These are phyloP conservation scores for Boulengeromyrus knoepffleri DNA, from an alignment of 2,113 vertebrate genomes.

Conservation along the genomic window DNA sequence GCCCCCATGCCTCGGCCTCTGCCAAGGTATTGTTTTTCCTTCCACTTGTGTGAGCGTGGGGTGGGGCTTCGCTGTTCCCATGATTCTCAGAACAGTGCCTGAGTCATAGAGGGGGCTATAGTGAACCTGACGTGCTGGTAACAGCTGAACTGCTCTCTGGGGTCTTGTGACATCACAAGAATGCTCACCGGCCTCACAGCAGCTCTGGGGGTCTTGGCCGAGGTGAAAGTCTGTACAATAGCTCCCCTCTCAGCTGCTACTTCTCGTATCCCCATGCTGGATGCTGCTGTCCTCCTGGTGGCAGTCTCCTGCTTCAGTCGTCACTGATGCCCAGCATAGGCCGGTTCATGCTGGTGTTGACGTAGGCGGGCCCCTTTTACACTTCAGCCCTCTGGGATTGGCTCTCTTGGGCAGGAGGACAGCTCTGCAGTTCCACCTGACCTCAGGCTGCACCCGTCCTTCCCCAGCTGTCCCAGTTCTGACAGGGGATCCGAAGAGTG, in stretches of 20 bases:
- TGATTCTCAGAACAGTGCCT: slow-evolving; percentile 42
- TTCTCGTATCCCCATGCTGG: neutral
- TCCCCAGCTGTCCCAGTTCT: slow-evolving; percentile 7
- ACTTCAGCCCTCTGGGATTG: neutral
- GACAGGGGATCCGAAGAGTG: neutral
- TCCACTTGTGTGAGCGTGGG: slow-evolving; percentile 33
- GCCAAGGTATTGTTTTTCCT: slow-evolving; percentile 43
- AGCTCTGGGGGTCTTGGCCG: neutral
- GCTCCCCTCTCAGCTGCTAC: neutral
- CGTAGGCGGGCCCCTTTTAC: neutral
- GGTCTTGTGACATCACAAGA: slow-evolving; percentile 31
- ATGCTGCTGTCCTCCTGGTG: neutral
- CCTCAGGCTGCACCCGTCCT: neutral
- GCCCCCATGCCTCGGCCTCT: slow-evolving; percentile 18
- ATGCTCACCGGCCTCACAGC: slow-evolving; percentile 17
- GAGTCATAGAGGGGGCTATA: neutral
- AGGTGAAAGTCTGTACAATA: neutral
- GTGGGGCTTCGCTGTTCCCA: slow-evolving; percentile 30
- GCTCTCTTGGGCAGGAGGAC: neutral
- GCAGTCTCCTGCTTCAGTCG: neutral
- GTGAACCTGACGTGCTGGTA: slow-evolving; percentile 1
- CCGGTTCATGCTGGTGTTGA: neutral
- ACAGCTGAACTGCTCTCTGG: slow-evolving; percentile 48
- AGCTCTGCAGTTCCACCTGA: slow-evolving; percentile 8
- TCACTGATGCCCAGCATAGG: neutral